These are phyloP conservation scores for Vidua macroura DNA, from an alignment of 2,113 vertebrate species.

Conservation along the genomic window DNA sequence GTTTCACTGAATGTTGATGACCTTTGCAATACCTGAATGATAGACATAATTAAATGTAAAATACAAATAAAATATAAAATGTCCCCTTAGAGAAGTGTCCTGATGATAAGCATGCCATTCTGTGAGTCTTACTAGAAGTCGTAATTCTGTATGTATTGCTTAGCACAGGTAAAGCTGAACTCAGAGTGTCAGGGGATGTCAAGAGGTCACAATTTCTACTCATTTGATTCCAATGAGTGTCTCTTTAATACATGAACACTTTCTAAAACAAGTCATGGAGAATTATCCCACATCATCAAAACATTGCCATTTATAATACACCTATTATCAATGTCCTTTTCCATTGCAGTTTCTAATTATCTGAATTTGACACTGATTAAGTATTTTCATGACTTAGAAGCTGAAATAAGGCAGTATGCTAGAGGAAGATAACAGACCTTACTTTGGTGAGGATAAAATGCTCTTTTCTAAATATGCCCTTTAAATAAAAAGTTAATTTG, in stretches of 20 bases:
- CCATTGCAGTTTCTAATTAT: slow-evolving; percentile 16
- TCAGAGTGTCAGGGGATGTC: background rate
- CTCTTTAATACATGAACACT: background rate
- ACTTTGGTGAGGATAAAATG: background rate
- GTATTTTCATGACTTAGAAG: background rate
- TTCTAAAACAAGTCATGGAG: background rate
- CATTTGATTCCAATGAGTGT: background rate
- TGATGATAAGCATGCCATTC: background rate
- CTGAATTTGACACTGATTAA: slow-evolving; percentile 26
- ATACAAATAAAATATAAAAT: background rate
- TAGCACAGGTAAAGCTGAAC: background rate
- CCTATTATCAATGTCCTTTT: background rate
- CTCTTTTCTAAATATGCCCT: background rate
- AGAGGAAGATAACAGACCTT: slow-evolving; percentile 1
- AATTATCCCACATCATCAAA: slow-evolving; percentile 1
- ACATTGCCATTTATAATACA: background rate
- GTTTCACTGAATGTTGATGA: background rate
- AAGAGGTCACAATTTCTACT: background rate
- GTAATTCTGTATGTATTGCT: background rate
- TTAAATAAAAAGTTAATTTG: slow-evolving; percentile 12
- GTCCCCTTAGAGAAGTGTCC: background rate
- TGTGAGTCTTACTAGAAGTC: background rate
- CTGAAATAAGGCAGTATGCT: background rate
- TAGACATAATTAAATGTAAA: background rate
- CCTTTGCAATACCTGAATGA: background rate